A percentile compares a stretch with the other conserved stretches of the same genome.
Conservation (phyloP, 2,113 vertebrate species). For the Butastur rufipennis region DNA sequence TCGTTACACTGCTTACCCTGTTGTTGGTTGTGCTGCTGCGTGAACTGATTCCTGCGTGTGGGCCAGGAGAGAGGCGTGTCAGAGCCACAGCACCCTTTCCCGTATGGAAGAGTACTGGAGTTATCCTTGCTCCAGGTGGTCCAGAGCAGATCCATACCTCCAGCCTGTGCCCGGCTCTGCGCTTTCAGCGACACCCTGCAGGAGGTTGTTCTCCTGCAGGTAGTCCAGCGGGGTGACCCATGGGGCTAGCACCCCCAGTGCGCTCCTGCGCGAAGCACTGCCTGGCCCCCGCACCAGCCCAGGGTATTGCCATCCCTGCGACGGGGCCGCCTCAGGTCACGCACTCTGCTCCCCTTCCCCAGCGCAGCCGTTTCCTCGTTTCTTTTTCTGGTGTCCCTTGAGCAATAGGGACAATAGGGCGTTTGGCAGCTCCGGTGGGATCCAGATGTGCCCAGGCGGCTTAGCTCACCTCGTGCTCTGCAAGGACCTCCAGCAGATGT, state of each 20-base stretch:
- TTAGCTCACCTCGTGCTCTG: not conserved
- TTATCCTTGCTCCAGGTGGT: not conserved
- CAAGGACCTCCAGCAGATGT: not conserved
- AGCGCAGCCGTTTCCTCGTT: rapidly evolving
- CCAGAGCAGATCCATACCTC: not conserved
- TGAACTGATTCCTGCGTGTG: not conserved
- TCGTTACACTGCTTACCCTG: not conserved
- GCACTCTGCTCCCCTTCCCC: not conserved
- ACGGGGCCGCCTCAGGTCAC: not conserved
- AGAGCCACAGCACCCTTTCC: not conserved
- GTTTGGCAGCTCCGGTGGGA: not conserved
- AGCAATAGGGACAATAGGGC: not conserved
- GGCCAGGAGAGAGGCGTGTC: not conserved
- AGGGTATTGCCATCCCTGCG: too few species aligned
- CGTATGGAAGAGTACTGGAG: not conserved
- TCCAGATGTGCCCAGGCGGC: not conserved
- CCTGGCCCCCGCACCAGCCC: not conserved
- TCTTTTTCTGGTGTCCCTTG: not conserved
- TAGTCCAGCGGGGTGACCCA: rapidly evolving
- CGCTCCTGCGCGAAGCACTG: rapidly evolving
- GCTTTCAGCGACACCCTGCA: not conserved
- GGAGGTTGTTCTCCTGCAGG: rapidly evolving
- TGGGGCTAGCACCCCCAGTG: not conserved
- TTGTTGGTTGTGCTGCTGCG: not conserved
- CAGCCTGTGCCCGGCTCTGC: not conserved